Base-by-base conservation (phyloP, 2,113 vertebrate species). In the Furnarius figulus region DNA sequence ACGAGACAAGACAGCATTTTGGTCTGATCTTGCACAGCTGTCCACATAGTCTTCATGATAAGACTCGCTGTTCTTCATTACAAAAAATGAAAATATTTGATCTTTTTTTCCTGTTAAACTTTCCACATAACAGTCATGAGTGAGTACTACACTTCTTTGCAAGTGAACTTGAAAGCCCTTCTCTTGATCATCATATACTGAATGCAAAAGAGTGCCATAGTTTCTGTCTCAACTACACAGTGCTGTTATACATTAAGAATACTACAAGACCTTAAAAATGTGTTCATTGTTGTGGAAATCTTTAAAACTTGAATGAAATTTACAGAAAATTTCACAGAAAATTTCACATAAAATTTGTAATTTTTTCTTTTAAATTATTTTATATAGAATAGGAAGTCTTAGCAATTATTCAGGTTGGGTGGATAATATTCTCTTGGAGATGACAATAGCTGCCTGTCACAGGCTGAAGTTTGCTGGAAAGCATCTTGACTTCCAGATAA, bases 21-120 rank as follows among this genome's bases (percentile, higher is more conserved):
- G 81, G 56, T 89, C 47, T 94, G 87, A 93, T 94, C 59, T 84
- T 53, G 33, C 33, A 71, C 80, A 91, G 72, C 76, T 87, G 77
- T 67, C 84, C 80, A 77, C 42, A 80, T 87, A 53, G 42, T 89
- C 70, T 46, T 44, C 73, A 13, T 61, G 37, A 87, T 65, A 59
- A 92, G 93, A 40, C 6, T 58, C 46, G n/a, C 55, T 71, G 73
- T 35, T 85, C 27, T 87, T 71, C 59, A 78, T 72, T 85, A 92
- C 3, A 6, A 87, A 92, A 95, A 95, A 88, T 35, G 80, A 82
- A 94, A 89, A 85, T 31, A 17, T 74, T 83, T 55, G 1, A 28
- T 6, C 17, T 68, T 65, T 40, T 40, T 62, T 87, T 65, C 49
- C 30, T 52, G 46, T 80, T 73, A 66, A 83, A 46, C 33, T 71